Evolutionary conservation across 2,888 invertebrate species (phyloP), one percentile per base, ranked within the genome.

Genomic region (Drosophila limbata): DNA sequence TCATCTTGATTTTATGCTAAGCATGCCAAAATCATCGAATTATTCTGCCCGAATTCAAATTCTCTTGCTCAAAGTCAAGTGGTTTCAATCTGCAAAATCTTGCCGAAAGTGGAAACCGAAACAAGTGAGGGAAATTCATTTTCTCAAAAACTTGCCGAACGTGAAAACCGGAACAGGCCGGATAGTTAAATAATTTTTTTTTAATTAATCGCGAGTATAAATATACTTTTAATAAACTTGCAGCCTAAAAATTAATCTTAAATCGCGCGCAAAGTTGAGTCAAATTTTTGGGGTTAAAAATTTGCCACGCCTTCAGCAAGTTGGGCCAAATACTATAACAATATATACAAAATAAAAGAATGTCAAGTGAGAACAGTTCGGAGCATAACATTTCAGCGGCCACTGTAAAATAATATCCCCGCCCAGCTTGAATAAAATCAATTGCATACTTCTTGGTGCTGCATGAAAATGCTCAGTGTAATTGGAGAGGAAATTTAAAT

Each of bases 391-490:
- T 56, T 61, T 67, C 3, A 37, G 77, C 59, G 53, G 33, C 55
- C 50, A 73, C 53, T 72, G 73, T 72, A 55, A 33, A 31, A 37
- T 6, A 37, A 25, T 39, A n/a, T 28, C 31, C 48, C 45, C 35
- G 45, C 15, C 25, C 4, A 8, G 35, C 44, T 35, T 10, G n/a
- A 28, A 19, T 55, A 44, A 51, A 66, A 9, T 42, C 42, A 51
- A 55, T 77, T 66, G 78, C 69, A 73, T 78, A 77, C 63, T 69
- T 77, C 10, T 63, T 53, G 69, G 62, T 50, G 76, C 69, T 65
- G 70, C 66, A 55, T 52, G 53, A 50, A 67, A 78, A 61, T 73
- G 66, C 62, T 31, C 51, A 28, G 63, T 44, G 60, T 47, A 51
- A 17, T 19, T 3, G 19, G 25, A 8, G 25, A 35, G 35, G 13